phyloP scores from a whole-genome alignment of 2,888 invertebrate genomes.

The Ormyrus labotus region DNA sequence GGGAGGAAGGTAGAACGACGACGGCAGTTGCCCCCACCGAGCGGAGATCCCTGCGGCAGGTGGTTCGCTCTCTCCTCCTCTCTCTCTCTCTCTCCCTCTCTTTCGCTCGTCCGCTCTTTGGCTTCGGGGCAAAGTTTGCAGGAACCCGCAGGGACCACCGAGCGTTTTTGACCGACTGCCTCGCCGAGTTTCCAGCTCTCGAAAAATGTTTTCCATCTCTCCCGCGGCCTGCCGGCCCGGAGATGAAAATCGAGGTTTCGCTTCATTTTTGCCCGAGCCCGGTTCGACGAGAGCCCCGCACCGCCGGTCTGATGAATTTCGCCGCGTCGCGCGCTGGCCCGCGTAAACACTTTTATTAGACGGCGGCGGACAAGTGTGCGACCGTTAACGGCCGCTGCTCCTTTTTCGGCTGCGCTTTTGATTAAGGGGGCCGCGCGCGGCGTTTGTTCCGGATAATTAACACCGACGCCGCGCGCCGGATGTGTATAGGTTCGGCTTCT shows the following conservation, averaged over 20 bases:
- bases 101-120: neutral
- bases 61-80: constrained; percentile 67
- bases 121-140: constrained; percentile 65
- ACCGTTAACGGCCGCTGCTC: no score
- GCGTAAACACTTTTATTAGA: constrained; percentile 17
- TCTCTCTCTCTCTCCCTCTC: neutral
- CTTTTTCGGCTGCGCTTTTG: neutral
- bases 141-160: constrained; percentile 68
- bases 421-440: neutral
- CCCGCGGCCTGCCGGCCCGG: neutral
- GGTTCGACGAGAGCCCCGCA: neutral
- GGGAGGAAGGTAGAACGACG: constrained; percentile 50
- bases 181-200: constrained; percentile 42
- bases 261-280: neutral
- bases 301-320: neutral
- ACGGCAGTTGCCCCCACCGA: constrained; percentile 65
- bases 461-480: neutral
- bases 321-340: neutral
- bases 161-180: constrained; percentile 61
- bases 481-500: no score
- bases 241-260: neutral
- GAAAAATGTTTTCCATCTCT: constrained; percentile 27
- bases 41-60: constrained; percentile 70
- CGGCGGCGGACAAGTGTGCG: neutral
- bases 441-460: constrained; percentile 20